Base-by-base conservation (phyloP, 1,140 invertebrate species). In the Lucilia cuprina region DNA sequence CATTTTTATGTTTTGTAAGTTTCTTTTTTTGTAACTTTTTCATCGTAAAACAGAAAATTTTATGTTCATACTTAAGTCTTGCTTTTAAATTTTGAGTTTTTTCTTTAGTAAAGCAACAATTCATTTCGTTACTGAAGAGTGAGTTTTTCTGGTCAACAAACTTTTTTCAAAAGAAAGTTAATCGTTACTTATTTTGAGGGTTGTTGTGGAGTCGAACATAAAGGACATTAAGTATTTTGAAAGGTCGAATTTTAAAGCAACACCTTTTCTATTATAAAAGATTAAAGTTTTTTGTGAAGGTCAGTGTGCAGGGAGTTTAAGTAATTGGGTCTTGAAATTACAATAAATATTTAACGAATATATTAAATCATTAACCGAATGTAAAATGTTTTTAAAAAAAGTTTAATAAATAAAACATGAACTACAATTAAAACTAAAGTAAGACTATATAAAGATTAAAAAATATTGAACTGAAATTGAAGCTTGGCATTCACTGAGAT, bases 151-250 rank as follows among this genome's bases (percentile, higher is more conserved):
- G 75, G 34, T 41, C 77, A 80, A 50, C 77, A 80, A 80, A 49
- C n/a, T 80, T 80, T 80, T 80, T 80, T 47, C 7, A 80, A 80
- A 80, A 19, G 41, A 49, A 80, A 80, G 77, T 80, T 80, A 80
- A 80, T 49, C 77, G 77, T 80, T 80, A 19, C 2, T 25, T 49
- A 21, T 80, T 30, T 80, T 19, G 21, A 77, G 41, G 14, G 41
- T 50, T 21, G 41, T 78, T 80, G 41, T 47, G 41, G 50, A 49
- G 41, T 80, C 77, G 19, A 49, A 50, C 10, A n/a, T 78, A 12
- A 80, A 21, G 41, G 41, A 19, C 41, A 80, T 5, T 49, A 30
- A 30, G 3, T 3, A 30, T 70, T 70, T 70, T 70, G 9, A 2
- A 21, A 19, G 17, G 10, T 21, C 10, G 19, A 50, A 80, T 80